These are phyloP conservation scores for Drosophila tanythrix DNA, from an alignment of 2,888 invertebrate genomes.

Conservation along the genomic window DNA sequence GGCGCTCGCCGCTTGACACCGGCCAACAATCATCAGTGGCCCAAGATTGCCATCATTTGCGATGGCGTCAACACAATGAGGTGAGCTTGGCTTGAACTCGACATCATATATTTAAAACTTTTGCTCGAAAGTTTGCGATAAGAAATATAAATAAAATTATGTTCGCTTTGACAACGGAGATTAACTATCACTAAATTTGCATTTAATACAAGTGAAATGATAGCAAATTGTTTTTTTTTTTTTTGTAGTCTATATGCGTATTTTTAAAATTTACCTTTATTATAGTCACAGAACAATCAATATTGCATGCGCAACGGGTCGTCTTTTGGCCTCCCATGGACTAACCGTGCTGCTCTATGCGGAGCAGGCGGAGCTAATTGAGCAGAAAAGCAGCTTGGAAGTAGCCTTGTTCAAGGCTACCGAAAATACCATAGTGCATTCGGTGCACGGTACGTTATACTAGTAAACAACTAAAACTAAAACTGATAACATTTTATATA, in stretches of 20 bases:
- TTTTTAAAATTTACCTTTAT: background rate
- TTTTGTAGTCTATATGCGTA: background rate
- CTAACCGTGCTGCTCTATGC: conserved; percentile 89
- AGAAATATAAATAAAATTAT: background rate
- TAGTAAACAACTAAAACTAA: background rate
- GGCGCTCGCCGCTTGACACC: conserved; percentile 93
- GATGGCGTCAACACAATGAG: conserved; percentile 82
- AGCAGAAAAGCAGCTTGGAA: conserved; percentile 86
- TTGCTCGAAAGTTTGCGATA: background rate
- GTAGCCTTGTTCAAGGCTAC: conserved; percentile 89
- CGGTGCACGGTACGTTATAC: conserved; percentile 83
- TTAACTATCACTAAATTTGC: background rate
- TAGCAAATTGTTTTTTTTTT: background rate
- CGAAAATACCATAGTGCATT: conserved; percentile 86
- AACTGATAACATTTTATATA: background rate
- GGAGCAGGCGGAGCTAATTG: conserved; percentile 85
- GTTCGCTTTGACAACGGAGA: background rate
- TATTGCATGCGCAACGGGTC: conserved; percentile 90
- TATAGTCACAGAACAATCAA: conserved; percentile 85
- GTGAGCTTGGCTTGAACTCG: conserved; percentile 27
- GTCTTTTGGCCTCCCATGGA: conserved; percentile 93
- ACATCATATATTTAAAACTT: background rate
- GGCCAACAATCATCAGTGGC: conserved; percentile 95
- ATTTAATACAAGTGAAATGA: background rate
- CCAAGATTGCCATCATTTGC: conserved; percentile 91